Evolutionary conservation across 1,140 invertebrate species (phyloP).

Genomic region (Drosophila asahinai): DNA sequence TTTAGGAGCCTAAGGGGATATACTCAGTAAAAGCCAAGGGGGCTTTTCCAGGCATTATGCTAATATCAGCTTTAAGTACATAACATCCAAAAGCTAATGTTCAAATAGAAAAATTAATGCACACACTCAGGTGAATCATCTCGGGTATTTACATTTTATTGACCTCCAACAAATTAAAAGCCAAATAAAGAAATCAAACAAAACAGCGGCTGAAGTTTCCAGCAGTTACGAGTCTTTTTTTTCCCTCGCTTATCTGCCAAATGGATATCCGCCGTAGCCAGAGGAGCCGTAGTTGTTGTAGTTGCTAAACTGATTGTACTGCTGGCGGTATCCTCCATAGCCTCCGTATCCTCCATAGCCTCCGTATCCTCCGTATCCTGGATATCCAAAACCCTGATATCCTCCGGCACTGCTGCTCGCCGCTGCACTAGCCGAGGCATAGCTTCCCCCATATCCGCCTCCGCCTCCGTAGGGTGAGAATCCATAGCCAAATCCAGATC

Average conservation of each 20-base stretch:
- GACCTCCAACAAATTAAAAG: conserved; percentile 67
- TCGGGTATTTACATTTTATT: conserved; percentile 78
- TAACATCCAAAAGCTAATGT: conserved; percentile 1
- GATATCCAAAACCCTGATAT: conserved; percentile 48
- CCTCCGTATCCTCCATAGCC: conserved; percentile 42
- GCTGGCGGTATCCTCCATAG: conserved; percentile 57
- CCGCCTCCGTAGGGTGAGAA: conserved; percentile 62
- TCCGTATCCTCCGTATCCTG: conserved; percentile 30
- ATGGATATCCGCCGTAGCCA: conserved; percentile 55
- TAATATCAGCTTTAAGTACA: neutral
- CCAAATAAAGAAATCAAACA: conserved; percentile 72
- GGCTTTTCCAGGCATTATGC: conserved; percentile 2
- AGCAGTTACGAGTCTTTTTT: conserved; percentile 36
- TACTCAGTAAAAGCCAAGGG: neutral
- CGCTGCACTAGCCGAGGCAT: conserved; percentile 41
- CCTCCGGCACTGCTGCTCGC: conserved; percentile 59
- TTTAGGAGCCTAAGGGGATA: neutral
- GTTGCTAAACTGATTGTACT: conserved; percentile 60
- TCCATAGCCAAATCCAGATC: conserved; percentile 55
- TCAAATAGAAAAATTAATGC: conserved; percentile 27
- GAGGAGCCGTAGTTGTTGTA: conserved; percentile 57
- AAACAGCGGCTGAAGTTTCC: conserved; percentile 63
- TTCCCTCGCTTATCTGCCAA: conserved; percentile 45
- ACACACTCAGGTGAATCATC: conserved; percentile 56
- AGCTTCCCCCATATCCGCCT: conserved; percentile 61